Evolutionary conservation across 2,797 vertebrate species (phyloP).

Genomic region (Brotula barbata): DNA sequence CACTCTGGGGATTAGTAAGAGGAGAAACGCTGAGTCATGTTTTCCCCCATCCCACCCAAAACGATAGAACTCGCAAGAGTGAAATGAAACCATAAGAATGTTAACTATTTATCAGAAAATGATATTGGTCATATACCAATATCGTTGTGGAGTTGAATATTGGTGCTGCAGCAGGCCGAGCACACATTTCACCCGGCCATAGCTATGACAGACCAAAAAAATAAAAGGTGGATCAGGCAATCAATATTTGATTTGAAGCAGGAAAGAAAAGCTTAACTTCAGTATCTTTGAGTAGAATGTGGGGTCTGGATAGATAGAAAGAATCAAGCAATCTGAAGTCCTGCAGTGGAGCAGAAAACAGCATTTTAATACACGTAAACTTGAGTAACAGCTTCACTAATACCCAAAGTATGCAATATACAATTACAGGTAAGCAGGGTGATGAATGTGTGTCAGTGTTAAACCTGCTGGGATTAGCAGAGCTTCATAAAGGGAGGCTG

Average conservation of each 20-base stretch:
- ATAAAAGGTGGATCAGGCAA: neutral
- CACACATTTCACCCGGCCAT: neutral
- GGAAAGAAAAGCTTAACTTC: conserved; percentile 19
- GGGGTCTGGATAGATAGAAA: conserved; percentile 41
- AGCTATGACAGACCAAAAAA: conserved; percentile 5
- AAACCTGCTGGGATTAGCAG: conserved; percentile 76
- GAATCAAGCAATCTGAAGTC: conserved; percentile 29
- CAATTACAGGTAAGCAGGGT: conserved; percentile 77
- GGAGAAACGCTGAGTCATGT: conserved; percentile 6
- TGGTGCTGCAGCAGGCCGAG: neutral
- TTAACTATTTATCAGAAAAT: neutral
- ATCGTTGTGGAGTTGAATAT: too few relatives aligned
- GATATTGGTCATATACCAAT: neutral
- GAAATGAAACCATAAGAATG: neutral
- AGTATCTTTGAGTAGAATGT: conserved; percentile 25
- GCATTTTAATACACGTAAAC: conserved; percentile 69
- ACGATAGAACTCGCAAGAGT: too few relatives aligned
- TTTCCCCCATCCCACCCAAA: neutral
- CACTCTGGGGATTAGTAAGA: conserved; percentile 3
- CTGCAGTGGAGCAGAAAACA: conserved; percentile 52
- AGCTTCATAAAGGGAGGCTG: conserved; percentile 76
- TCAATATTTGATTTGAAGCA: conserved; percentile 11
- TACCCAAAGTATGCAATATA: conserved; percentile 77
- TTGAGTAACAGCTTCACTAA: conserved; percentile 71
- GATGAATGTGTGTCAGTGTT: conserved; percentile 79